phyloP scores from a whole-genome alignment of 2,113 vertebrate species.

The Melanerpes formicivorus region DNA sequence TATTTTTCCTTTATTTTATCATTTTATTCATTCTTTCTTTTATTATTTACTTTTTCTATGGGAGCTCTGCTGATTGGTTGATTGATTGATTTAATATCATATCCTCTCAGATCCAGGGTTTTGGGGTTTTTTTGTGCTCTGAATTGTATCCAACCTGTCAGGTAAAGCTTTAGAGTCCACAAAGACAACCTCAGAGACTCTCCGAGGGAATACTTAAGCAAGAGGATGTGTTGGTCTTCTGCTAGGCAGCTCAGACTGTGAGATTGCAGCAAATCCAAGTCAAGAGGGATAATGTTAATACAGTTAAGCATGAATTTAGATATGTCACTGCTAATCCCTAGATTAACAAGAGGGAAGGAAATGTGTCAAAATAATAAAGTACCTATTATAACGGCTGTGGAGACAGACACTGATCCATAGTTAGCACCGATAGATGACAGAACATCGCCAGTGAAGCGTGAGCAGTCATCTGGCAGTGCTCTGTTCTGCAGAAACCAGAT shows the following conservation, averaged over 20 bases:
- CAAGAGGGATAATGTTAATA: constrained; percentile 32
- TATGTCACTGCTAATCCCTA: constrained; percentile 28
- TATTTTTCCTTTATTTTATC: neutral
- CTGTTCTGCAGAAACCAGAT: neutral
- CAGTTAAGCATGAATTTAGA: constrained; percentile 39
- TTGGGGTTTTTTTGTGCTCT: neutral
- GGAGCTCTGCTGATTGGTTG: neutral
- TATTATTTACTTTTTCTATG: neutral
- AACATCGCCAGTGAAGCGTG: neutral
- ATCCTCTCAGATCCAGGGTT: neutral
- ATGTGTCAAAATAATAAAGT: constrained; percentile 49
- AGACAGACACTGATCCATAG: constrained; percentile 28
- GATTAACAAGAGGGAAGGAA: constrained; percentile 36
- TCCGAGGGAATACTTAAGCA: neutral
- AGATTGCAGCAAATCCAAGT: neutral
- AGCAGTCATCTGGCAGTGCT: neutral
- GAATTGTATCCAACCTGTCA: neutral
- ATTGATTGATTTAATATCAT: neutral
- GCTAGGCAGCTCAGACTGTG: neutral
- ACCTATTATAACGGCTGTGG: constrained; percentile 25
- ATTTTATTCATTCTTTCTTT: neutral
- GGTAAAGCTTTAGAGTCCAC: neutral
- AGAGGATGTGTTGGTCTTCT: neutral
- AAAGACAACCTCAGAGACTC: neutral
- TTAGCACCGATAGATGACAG: neutral